Evolutionary conservation across 2,113 vertebrate genomes (phyloP), one percentile per base, ranked within the genome.

Genomic region (Madoqua kirkii): DNA sequence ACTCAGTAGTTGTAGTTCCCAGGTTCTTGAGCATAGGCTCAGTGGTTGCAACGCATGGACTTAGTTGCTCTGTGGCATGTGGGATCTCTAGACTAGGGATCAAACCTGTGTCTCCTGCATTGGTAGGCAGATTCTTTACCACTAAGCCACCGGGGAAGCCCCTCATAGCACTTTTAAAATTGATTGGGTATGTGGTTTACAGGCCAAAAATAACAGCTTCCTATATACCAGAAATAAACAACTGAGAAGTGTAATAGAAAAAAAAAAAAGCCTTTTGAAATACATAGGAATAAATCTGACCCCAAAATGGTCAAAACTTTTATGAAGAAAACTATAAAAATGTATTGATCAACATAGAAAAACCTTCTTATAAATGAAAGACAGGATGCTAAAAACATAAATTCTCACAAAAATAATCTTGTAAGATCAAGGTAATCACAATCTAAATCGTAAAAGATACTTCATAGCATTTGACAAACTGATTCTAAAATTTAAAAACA

Each of bases 331-430:
- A 57, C 25, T 83, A 54, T 87, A 85, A 93, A 87, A 95, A 79
- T 64, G 29, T 90, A 91, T 54, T 76, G 33, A 85, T 54, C 15
- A 90, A 36, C 29, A 71, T 76, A 88, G 62, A 67, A 96, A 83
- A 87, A 55, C 27, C 19, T 83, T 43, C 67, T 89, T 93, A 62
- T 81, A 12, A 55, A 86, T 82, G 48, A 45, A 87, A 96, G 62
- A 88, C 19, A 78, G 33, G 76, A 91, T 64, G 21, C 43, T 89
- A 31, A 92, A 29, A 5, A 55, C 83, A 89, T 59, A 93, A 85
- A 93, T 93, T 96, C 55, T 83, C 15, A 96, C 15, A 6, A 91
- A 96, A 89, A 52, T 60, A 83, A 95, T 89, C 36, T 95, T 89
- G n/a, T 33, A 93, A 91, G 52, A 89, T 91, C 54, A 91, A 82